Percentiles rank a stretch among this genome's conserved stretches.
phyloP scores from a whole-genome alignment of 2,797 vertebrate species.

The Brotogeris chrysoptera region DNA sequence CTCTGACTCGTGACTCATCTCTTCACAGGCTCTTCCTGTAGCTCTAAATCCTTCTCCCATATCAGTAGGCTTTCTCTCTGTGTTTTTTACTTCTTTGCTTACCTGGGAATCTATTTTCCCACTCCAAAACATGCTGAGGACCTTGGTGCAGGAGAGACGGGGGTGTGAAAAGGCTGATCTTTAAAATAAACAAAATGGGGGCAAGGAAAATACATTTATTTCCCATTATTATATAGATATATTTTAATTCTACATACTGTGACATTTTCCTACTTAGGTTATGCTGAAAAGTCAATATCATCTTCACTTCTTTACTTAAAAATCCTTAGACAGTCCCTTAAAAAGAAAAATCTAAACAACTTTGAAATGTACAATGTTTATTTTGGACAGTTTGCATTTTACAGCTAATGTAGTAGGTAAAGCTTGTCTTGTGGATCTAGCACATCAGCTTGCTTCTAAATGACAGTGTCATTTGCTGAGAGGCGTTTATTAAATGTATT shows the following conservation, averaged over 20 bases:
- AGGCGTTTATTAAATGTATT: constrained; percentile 38
- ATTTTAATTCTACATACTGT: background rate
- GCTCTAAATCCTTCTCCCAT: background rate
- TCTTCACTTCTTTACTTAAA: background rate
- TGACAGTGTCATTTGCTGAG: background rate
- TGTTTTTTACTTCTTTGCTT: background rate
- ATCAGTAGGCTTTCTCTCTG: background rate
- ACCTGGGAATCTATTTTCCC: background rate
- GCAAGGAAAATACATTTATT: background rate
- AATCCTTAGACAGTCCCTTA: background rate
- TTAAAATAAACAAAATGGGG: background rate
- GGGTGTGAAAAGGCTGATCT: background rate
- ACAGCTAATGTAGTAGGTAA: constrained; percentile 15
- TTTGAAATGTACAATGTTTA: background rate
- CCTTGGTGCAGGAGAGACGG: background rate
- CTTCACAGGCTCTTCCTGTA: background rate
- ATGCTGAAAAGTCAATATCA: background rate
- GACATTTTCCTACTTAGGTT: background rate
- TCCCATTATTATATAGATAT: background rate
- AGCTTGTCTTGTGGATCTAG: constrained; percentile 1
- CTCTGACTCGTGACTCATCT: background rate
- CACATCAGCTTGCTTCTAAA: background rate
- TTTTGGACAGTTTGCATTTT: background rate
- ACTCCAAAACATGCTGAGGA: background rate
- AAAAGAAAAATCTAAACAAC: background rate